Base-by-base conservation (phyloP, 2,113 vertebrate species). In the Neodon shergylaensis region DNA sequence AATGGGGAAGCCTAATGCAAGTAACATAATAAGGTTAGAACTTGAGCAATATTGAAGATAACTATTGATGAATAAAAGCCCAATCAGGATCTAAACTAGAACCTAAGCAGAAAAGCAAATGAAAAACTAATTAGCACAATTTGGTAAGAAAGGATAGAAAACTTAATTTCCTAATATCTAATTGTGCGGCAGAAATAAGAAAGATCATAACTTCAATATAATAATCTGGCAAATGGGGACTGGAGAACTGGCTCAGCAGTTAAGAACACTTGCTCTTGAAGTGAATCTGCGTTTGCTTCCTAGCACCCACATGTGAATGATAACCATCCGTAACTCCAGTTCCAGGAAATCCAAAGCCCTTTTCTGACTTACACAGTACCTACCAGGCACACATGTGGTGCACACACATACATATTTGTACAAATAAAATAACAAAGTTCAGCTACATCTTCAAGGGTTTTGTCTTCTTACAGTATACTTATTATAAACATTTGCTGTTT, bases 21-120 rank as follows among this genome's bases (percentile, higher is more conserved):
- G 66, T 26, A 76, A 90, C 33, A 90, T 47, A 79, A 82, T 5
- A 3, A 88, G 17, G 88, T 76, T 0, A 94, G 63, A 96, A 85
- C 28, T 5, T 36, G 16, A 87, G 13, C 76, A 66, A 90, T 7
- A 16, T 0, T 84, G 7, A 94, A 94, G 78, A 26, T 68, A 73
- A 90, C 65, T 94, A 96, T 47, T 28, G 76, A 88, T 94, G 33
- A 83, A 79, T 66, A 95, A 92, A 85, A 94, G 92, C 78, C 47
- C 22, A 95, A 65, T 70, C 68, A 92, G 31, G 16, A 73, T 81
- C 54, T 89, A 95, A 91, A 95, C 0, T 73, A 54, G n/a, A 88
- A 11, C 66, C 33, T 90, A 44, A 84, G 1, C 5, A 88, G 61
- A 49, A 95, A 90, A 73, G 61, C 2, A 68, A n/a, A 79, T 1